Percentiles rank a stretch among this genome's conserved stretches.
phyloP scores from a whole-genome alignment of 2,888 invertebrate species.

The Parnassius glacialis region DNA sequence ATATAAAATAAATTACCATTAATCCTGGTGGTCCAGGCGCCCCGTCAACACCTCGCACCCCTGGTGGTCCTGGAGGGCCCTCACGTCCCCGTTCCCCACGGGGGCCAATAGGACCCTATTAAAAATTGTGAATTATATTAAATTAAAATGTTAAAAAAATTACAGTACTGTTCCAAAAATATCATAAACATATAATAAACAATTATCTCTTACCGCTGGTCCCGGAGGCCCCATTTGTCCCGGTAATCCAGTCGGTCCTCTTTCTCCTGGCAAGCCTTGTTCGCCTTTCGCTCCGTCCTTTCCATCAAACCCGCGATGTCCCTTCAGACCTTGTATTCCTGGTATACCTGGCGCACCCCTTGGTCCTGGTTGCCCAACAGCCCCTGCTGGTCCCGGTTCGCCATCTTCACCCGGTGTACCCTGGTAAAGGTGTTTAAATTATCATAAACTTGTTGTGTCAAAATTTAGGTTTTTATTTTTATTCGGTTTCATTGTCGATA shows the following conservation, averaged over 20 bases:
- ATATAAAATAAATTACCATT: slow-evolving; percentile 73
- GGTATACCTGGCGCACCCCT: slow-evolving; percentile 88
- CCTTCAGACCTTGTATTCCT: slow-evolving; percentile 90
- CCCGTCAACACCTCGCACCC: slow-evolving; percentile 90
- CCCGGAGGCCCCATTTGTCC: slow-evolving; percentile 88
- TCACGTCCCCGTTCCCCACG: slow-evolving; percentile 92
- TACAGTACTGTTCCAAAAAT: slow-evolving; percentile 1
- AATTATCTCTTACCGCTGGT: slow-evolving; percentile 77
- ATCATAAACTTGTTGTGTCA: not conserved
- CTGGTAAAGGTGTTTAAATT: slow-evolving; percentile 50
- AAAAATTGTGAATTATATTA: slow-evolving; percentile 18
- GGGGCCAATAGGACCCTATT: slow-evolving; percentile 87
- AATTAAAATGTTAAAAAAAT: slow-evolving; percentile 11
- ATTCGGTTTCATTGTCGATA: no score
- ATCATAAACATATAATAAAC: not conserved
- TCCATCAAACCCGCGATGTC: slow-evolving; percentile 90
- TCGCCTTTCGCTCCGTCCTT: slow-evolving; percentile 91
- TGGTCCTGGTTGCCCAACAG: slow-evolving; percentile 86
- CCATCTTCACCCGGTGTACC: slow-evolving; percentile 91
- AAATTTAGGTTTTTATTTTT: not conserved
- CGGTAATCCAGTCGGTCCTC: slow-evolving; percentile 84
- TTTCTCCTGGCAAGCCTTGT: slow-evolving; percentile 87
- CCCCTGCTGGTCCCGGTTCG: slow-evolving; percentile 87
- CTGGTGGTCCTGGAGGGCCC: slow-evolving; percentile 89
- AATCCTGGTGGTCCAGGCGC: slow-evolving; percentile 88